These are phyloP conservation scores for Metallyticus violacea DNA, from an alignment of 2,888 invertebrate genomes.

Conservation along the genomic window DNA sequence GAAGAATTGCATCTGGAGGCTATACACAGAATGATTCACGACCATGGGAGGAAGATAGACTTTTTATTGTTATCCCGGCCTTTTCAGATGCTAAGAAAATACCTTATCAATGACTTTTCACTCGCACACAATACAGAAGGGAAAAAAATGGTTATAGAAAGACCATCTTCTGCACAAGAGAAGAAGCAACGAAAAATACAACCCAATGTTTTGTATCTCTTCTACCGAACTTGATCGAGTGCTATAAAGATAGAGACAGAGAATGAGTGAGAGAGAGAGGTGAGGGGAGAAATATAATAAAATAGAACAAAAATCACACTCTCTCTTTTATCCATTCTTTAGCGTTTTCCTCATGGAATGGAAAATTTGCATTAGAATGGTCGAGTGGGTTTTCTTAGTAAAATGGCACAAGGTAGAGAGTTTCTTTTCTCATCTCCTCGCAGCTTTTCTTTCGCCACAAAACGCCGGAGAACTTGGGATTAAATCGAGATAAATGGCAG, in stretches of 20 bases:
- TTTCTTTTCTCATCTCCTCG: not conserved
- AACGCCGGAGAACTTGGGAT: not conserved
- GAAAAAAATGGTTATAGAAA: not conserved
- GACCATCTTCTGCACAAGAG: not conserved
- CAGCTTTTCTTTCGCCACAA: not conserved
- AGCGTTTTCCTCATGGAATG: not conserved
- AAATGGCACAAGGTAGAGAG: not conserved
- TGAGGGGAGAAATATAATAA: not conserved
- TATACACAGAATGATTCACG: not conserved
- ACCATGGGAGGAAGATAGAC: not conserved
- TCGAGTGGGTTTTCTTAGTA: not conserved
- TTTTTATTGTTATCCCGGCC: not conserved
- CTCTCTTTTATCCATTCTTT: not conserved
- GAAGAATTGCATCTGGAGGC: not conserved
- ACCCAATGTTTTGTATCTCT: not conserved
- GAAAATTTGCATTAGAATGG: not conserved
- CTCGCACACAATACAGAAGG: not conserved
- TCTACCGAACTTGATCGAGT: not conserved
- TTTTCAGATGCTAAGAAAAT: constrained; percentile 6
- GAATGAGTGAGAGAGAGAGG: not conserved
- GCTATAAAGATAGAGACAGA: not conserved
- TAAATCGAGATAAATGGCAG: not conserved
- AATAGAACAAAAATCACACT: not conserved
- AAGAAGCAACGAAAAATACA: not conserved
- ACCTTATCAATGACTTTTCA: constrained; percentile 8